Percentiles rank a stretch among this genome's conserved stretches.
phyloP scores from a whole-genome alignment of 2,888 invertebrate species.

The Drosophila formosana region DNA sequence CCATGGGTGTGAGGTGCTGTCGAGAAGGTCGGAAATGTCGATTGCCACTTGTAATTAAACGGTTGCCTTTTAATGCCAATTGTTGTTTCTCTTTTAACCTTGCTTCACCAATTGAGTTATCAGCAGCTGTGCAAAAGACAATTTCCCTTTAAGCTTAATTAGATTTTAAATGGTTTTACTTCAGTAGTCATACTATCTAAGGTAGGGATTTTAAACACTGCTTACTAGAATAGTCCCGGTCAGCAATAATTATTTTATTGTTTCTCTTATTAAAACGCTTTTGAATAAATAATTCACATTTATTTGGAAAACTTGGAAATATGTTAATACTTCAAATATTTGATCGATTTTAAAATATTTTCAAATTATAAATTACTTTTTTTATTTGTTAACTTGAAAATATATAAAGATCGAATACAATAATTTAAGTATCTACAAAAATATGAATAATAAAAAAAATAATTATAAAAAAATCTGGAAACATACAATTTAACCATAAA shows the following conservation, averaged over 20 bases:
- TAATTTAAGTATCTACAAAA: too few species aligned
- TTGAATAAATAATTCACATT: too few species aligned
- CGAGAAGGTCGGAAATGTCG: conserved; percentile 40
- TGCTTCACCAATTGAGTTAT: conserved; percentile 18
- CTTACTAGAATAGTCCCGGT: background rate
- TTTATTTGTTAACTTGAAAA: too few species aligned
- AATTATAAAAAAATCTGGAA: too few species aligned
- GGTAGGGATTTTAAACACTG: background rate
- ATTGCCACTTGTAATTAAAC: conserved; percentile 76
- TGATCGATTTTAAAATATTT: too few species aligned
- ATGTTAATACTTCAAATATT: too few species aligned
- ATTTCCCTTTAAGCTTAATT: background rate
- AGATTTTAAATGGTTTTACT: background rate
- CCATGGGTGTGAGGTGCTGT: conserved; percentile 2
- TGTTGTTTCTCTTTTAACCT: conserved; percentile 20
- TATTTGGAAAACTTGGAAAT: too few species aligned
- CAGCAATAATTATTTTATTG: background rate
- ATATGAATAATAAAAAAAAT: too few species aligned
- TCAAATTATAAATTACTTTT: too few species aligned
- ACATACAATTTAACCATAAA: too few species aligned
- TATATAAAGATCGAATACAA: too few species aligned
- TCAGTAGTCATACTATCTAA: background rate
- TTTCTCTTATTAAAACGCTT: too few species aligned
- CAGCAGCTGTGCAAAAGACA: conserved; percentile 4
- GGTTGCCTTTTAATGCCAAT: conserved; percentile 58